Conservation (phyloP, 2,888 invertebrate species). For the Lathronympha strigana region DNA sequence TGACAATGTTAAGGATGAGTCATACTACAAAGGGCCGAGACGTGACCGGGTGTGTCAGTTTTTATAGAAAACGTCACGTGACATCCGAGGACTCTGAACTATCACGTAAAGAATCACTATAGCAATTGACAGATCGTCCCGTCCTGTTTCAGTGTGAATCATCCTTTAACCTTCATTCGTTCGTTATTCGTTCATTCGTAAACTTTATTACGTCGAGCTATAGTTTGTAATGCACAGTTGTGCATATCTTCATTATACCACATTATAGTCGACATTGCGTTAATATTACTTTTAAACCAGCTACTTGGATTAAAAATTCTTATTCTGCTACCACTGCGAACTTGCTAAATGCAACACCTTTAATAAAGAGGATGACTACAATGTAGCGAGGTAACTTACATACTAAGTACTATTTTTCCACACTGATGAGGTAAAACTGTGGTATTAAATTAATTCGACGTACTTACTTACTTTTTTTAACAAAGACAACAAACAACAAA, state of each 20-base stretch:
- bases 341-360: conserved; percentile 11
- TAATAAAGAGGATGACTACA: conserved; percentile 6
- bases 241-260: neutral
- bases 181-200: too few species aligned
- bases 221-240: neutral
- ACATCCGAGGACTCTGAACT: too few species aligned
- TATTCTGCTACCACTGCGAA: conserved; percentile 24
- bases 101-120: too few species aligned
- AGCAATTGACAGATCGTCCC: too few species aligned
- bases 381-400: neutral
- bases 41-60: too few species aligned
- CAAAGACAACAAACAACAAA: too few species aligned
- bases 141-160: too few species aligned
- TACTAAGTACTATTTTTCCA: conserved; percentile 3
- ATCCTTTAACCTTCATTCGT: too few species aligned
- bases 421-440: neutral
- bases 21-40: too few species aligned
- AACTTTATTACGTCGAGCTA: neutral
- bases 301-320: conserved; percentile 25
- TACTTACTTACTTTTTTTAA: neutral
- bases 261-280: conserved; percentile 12
- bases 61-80: too few species aligned
- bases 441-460: too few species aligned
- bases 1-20: too few species aligned
- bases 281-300: conserved; percentile 21